Evolutionary conservation across 2,113 vertebrate genomes (phyloP), one percentile per base, ranked within the genome.

Genomic region (Panthera leo): DNA sequence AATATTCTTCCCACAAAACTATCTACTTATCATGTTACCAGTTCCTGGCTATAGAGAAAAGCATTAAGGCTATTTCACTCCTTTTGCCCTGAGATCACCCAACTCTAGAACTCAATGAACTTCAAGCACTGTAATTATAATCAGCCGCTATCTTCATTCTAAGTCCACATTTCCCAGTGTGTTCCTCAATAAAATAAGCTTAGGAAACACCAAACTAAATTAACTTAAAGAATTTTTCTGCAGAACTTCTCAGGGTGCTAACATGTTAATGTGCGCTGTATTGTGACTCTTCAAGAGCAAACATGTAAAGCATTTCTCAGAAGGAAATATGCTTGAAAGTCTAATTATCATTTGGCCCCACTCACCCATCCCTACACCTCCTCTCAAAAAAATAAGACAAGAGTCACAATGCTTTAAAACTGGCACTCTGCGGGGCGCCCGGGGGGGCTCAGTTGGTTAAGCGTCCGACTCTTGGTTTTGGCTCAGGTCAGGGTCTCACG

Each of bases 201-300:
- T 58, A 91, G 12, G 21, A 91, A 97, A 87, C 61, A 79, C 16
- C 68, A 95, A 91, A 93, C 63, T 92, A 51, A 79, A 80, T 45
- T 23, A 89, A 23, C 39, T 63, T 25, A 70, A 76, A 31, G 13
- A 84, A 39, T 63, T 89, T 70, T 34, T 68, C 31, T 75, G 11
- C 5, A 91, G 31, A 85, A 85, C 5, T 34, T 89, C 58, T 89
- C 48, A 82, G n/a, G 34, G 14, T 88, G 58, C 39, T 76, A 31
- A 78, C 48, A 87, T 61, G 55, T 42, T 92, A 67, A 91, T 19
- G 11, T 67, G 36, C 29, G 63, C 16, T 55, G 51, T 83, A 80
- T 15, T 29, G 27, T 79, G 55, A 70, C 42, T 63, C 34, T 21
- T 93, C 5, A 58, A 63, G n/a, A 86, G 55, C n/a, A 97, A 92